Conservation (phyloP, 1,140 invertebrate species). For the Temnothorax nylanderi region DNA sequence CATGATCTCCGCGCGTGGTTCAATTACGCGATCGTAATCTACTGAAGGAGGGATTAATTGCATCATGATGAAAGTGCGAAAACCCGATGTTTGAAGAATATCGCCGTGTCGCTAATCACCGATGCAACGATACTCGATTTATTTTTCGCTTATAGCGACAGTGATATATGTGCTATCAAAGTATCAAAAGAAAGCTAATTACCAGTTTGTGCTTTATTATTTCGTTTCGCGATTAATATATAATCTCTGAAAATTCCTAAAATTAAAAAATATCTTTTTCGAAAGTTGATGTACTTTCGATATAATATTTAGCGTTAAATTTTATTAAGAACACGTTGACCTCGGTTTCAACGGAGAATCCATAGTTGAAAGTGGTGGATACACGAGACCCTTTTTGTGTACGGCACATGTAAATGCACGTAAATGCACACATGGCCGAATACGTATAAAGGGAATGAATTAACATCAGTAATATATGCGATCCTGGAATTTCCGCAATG, state of each 20-base stretch:
- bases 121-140: not conserved
- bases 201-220: not conserved
- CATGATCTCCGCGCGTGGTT: not conserved
- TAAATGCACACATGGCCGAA: conserved; percentile 11
- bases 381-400: not conserved
- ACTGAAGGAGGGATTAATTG: conserved; percentile 16
- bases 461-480: conserved; percentile 67
- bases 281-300: not conserved
- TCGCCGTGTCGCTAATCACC: conserved; percentile 3
- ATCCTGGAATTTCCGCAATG: conserved; percentile 72
- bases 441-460: conserved; percentile 58
- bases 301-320: conserved; percentile 1
- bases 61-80: conserved; percentile 33
- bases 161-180: not conserved
- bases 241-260: not conserved
- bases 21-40: conserved; percentile 36
- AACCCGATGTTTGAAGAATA: conserved; percentile 18
- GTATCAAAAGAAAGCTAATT: not conserved
- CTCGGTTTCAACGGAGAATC: not conserved
- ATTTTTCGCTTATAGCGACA: not conserved
- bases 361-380: not conserved
- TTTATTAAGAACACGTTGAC: not conserved
- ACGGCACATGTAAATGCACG: not conserved
- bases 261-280: not conserved
- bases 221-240: not conserved